A percentile compares a stretch with the other conserved stretches of the same genome.
Evolutionary conservation across 2,797 vertebrate species (phyloP).

Genomic region (Betta splendens): DNA sequence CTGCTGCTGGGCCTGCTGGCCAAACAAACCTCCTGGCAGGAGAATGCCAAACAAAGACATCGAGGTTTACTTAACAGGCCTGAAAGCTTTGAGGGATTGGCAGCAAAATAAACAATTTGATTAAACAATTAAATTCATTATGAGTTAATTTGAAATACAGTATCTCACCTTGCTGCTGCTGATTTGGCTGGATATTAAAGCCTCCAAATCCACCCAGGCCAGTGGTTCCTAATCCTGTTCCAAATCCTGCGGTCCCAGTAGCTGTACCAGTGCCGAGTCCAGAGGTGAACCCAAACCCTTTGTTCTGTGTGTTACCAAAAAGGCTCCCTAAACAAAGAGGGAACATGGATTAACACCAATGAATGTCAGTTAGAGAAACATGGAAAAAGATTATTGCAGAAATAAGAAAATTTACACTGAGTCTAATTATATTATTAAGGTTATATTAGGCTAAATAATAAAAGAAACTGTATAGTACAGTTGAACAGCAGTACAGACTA

Average conservation of each 20-base stretch:
- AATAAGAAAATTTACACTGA: background rate
- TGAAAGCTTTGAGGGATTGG: no score
- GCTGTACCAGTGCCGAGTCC: constrained; percentile 84
- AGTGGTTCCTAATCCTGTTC: constrained; percentile 86
- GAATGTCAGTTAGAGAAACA: constrained; percentile 9
- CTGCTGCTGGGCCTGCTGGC: constrained; percentile 83
- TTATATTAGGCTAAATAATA: no score
- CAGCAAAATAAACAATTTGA: no score
- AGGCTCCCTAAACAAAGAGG: constrained; percentile 75
- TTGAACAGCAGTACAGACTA: no score
- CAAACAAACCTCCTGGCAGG: constrained; percentile 85
- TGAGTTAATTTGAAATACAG: background rate
- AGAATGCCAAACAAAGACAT: background rate
- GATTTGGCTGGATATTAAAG: constrained; percentile 88
- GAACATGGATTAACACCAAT: background rate
- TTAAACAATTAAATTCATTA: no score
- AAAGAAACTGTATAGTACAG: no score
- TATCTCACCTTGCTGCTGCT: constrained; percentile 84
- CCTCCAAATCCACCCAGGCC: constrained; percentile 89
- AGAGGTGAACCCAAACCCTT: constrained; percentile 93
- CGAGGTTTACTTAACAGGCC: no score
- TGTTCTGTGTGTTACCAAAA: constrained; percentile 92
- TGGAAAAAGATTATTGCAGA: background rate
- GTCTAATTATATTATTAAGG: no score
- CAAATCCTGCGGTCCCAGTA: constrained; percentile 85